Evolutionary conservation across 2,888 invertebrate genomes (phyloP).

Genomic region (Alitta virens): DNA sequence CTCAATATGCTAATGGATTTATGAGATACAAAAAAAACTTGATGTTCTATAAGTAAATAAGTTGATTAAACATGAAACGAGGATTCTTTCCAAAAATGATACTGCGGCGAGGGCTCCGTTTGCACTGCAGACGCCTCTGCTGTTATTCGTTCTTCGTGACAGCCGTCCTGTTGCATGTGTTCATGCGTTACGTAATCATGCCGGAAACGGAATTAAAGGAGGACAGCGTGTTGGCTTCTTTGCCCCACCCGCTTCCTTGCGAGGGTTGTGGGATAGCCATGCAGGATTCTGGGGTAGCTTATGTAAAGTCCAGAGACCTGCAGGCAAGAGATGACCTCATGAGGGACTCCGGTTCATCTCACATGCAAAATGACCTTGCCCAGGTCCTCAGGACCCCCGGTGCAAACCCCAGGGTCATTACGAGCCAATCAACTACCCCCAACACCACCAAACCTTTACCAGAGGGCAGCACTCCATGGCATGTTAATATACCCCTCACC

Average conservation of each 20-base stretch:
- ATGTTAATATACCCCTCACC: background rate
- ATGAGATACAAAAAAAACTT: too few relatives aligned
- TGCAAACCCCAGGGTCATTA: background rate
- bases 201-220: background rate
- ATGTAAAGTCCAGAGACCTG: background rate
- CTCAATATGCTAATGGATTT: too few relatives aligned
- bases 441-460: background rate
- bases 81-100: background rate
- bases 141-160: slow-evolving; percentile 17
- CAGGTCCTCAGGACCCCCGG: background rate
- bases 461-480: background rate
- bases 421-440: background rate
- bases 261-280: too few relatives aligned
- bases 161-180: slow-evolving; percentile 3
- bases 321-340: background rate
- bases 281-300: background rate
- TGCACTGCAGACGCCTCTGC: slow-evolving; percentile 12
- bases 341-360: background rate
- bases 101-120: background rate
- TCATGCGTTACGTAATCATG: slow-evolving; percentile 9
- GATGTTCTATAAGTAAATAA: too few relatives aligned
- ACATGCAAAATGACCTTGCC: too few relatives aligned
- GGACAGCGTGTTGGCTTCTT: background rate
- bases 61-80: too few relatives aligned
- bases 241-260: background rate